phyloP scores from a whole-genome alignment of 2,113 vertebrate genomes.

The Eidolon helvum region DNA sequence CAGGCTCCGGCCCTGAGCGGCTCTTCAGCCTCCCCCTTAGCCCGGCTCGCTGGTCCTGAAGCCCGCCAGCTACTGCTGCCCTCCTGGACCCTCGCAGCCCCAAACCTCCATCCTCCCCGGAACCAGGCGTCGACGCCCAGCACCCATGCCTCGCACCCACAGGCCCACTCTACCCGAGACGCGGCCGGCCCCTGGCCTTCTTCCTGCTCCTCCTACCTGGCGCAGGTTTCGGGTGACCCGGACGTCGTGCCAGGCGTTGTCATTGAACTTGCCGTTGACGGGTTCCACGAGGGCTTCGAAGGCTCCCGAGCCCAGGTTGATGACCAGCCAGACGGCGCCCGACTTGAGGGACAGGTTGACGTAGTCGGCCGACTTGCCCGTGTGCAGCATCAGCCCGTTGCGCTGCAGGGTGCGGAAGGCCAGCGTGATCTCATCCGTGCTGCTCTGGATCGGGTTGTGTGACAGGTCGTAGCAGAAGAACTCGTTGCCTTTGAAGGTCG shows the following conservation, averaged over 20 bases:
- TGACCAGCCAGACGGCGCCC: constrained; percentile 95
- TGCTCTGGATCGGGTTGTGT: constrained; percentile 96
- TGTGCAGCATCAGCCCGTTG: constrained; percentile 96
- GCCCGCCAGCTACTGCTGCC: background rate
- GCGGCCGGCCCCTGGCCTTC: background rate
- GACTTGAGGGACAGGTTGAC: constrained; percentile 96
- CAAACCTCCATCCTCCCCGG: background rate
- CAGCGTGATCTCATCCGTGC: constrained; percentile 96
- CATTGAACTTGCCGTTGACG: constrained; percentile 94
- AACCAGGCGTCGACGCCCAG: background rate
- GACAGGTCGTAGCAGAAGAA: constrained; percentile 99
- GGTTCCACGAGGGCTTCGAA: constrained; percentile 97
- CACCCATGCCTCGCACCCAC: background rate
- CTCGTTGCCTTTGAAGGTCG: constrained; percentile 95
- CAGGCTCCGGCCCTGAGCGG: background rate
- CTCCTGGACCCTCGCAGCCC: background rate
- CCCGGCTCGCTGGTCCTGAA: background rate
- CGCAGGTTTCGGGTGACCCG: constrained; percentile 96
- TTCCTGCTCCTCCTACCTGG: constrained; percentile 88
- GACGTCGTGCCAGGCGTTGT: constrained; percentile 94
- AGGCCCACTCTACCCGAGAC: background rate
- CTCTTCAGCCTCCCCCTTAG: background rate
- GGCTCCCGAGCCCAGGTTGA: constrained; percentile 96
- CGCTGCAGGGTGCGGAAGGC: constrained; percentile 95
- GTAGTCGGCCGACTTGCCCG: constrained; percentile 94